phyloP scores from a whole-genome alignment of 2,888 invertebrate genomes.

The Cybosia mesomella region DNA sequence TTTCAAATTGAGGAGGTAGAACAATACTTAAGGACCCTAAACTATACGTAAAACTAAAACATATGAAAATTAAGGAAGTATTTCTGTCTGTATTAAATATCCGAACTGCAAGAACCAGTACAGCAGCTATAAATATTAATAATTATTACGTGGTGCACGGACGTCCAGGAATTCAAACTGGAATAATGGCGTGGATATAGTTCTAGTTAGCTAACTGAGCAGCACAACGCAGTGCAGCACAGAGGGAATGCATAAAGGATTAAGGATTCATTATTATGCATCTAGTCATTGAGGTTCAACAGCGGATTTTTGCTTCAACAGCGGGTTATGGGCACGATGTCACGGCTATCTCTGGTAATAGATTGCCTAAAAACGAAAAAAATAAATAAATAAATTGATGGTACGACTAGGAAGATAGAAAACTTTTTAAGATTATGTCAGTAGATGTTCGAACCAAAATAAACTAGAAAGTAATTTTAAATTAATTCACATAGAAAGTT shows the following conservation, averaged over 20 bases:
- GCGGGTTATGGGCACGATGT: background rate
- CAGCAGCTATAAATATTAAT: background rate
- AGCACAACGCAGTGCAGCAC: background rate
- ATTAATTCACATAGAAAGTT: conserved; percentile 4
- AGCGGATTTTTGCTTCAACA: background rate
- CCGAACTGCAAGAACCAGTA: background rate
- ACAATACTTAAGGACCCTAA: background rate
- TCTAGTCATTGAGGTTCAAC: background rate
- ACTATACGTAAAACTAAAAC: background rate
- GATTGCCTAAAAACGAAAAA: too few relatives aligned
- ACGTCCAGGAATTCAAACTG: background rate
- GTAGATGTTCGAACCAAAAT: background rate
- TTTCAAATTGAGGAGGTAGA: too few relatives aligned
- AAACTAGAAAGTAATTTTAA: conserved; percentile 4
- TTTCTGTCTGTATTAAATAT: background rate
- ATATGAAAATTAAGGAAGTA: background rate
- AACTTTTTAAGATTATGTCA: background rate
- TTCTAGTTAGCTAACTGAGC: background rate
- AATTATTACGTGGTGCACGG: background rate
- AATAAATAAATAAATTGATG: too few relatives aligned
- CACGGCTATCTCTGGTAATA: too few relatives aligned
- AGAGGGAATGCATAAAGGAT: background rate
- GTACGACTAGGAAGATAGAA: too few relatives aligned
- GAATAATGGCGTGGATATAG: background rate
- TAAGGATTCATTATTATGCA: background rate